Base-by-base conservation (phyloP, 2,113 vertebrate species). In the Kryptolebias marmoratus region DNA sequence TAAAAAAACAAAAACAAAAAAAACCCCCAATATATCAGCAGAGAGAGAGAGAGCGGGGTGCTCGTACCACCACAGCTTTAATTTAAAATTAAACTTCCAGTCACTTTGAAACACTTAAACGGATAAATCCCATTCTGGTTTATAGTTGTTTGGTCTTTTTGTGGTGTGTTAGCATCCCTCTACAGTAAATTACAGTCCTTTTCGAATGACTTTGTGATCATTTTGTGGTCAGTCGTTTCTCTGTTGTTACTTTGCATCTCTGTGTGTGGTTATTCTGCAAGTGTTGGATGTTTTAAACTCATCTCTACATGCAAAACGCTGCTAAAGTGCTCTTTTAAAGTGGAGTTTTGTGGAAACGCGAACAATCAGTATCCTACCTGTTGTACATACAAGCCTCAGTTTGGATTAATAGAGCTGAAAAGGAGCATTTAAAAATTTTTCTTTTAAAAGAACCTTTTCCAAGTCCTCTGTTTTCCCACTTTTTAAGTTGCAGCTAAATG, bases 1-100 rank as follows among this genome's bases (percentile, higher is more conserved):
- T 81, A 63, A 68, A 63, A 73, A 79, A 84, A 74, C 64, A 11
- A 12, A 4, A 27, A 27, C 22, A 53, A 73, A 67, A 75, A 42
- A 42, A 42, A 22, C 0, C 22, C 22, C 22, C 53, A 54, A 50
- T 69, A 52, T 73, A 73, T 70, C 68, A 79, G 61, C 42, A 53
- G 28, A 72, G 63, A 5, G 3, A 57, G 22, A 22, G 22, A 22
- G 50, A 57, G 2, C 58, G 63, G 49, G 31, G 32, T 65, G 14
- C 12, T 32, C 32, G 57, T 52, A 66, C 56, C 62, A 60, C 45
- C 60, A 27, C 42, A 52, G 22, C 27, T 62, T 49, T 28, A 54
- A 32, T 2, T 45, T 10, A 28, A 76, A 39, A 68, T 67, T 63
- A 45, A 52, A 76, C 15, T 27, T 15, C 30, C 5, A 56, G 7